phyloP scores from a whole-genome alignment of 1,140 invertebrate species.

The Drosophila bipectinata region DNA sequence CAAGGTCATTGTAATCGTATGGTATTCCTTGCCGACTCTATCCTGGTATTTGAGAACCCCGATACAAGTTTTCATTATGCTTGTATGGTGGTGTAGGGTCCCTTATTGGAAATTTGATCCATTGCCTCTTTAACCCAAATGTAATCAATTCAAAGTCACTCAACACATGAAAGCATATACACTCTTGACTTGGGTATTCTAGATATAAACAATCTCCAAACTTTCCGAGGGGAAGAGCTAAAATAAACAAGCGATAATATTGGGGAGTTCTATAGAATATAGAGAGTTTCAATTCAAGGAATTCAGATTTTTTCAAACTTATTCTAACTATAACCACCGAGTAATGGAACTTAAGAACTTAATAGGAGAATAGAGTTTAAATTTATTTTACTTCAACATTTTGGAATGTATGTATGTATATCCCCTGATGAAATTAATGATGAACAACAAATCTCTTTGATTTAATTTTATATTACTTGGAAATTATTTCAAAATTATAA shows the following conservation, averaged over 20 bases:
- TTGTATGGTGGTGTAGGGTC: neutral
- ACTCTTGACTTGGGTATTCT: slow-evolving; percentile 3
- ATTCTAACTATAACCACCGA: too few relatives aligned
- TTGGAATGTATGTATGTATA: too few relatives aligned
- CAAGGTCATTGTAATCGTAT: slow-evolving; percentile 27
- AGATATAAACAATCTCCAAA: neutral
- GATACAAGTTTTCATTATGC: neutral
- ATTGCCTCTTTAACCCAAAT: slow-evolving; percentile 53
- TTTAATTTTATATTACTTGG: too few relatives aligned
- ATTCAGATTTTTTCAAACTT: too few relatives aligned
- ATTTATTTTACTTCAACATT: too few relatives aligned
- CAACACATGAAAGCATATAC: slow-evolving; percentile 37
- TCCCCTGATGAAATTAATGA: too few relatives aligned
- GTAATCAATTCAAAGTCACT: slow-evolving; percentile 64
- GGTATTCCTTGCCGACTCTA: neutral
- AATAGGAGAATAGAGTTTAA: too few relatives aligned
- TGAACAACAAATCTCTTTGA: too few relatives aligned
- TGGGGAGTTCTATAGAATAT: too few relatives aligned
- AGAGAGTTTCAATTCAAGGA: too few relatives aligned
- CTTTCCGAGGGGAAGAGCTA: neutral
- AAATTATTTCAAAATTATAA: too few relatives aligned
- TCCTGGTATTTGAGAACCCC: neutral
- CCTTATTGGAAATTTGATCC: slow-evolving; percentile 49
- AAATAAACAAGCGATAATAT: neutral
- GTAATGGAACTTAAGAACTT: too few relatives aligned